These are phyloP conservation scores for Microtus pennsylvanicus DNA, from an alignment of 2,113 vertebrate genomes.

Conservation along the genomic window DNA sequence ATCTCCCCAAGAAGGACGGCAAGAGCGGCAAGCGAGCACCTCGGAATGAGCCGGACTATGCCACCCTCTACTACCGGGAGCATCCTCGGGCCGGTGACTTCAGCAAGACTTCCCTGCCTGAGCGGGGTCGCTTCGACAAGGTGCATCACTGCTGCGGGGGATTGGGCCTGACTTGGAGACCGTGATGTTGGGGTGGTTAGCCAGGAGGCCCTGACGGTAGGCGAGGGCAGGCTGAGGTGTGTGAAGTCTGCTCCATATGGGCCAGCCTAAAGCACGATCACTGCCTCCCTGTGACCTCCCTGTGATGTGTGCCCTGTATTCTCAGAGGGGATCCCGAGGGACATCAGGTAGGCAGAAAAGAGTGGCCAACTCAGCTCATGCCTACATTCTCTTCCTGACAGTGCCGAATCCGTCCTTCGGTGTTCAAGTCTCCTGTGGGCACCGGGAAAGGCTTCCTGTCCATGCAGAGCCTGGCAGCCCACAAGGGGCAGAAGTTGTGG, in stretches of 20 bases:
- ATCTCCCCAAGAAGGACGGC: constrained; percentile 93
- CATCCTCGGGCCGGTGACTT: constrained; percentile 93
- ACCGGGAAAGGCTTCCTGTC: constrained; percentile 94
- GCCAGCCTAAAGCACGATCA: not conserved
- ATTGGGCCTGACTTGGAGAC: fast-evolving
- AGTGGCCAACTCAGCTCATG: not conserved
- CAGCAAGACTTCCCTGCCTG: constrained; percentile 95
- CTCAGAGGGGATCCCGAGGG: not conserved
- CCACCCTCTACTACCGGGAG: constrained; percentile 92
- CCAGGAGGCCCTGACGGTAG: not conserved
- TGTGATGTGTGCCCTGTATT: not conserved
- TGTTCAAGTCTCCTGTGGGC: constrained; percentile 91
- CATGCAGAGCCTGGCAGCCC: constrained; percentile 94
- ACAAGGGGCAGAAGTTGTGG: constrained; percentile 93
- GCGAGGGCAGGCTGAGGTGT: fast-evolving
- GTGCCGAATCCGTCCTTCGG: constrained; percentile 94
- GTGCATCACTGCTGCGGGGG: constrained; percentile 79
- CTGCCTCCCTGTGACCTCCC: not conserved
- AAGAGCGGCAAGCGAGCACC: constrained; percentile 89
- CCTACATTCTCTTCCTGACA: constrained; percentile 77
- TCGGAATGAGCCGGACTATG: constrained; percentile 89
- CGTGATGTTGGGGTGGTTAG: fast-evolving
- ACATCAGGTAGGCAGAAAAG: not conserved
- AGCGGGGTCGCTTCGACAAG: constrained; percentile 96
- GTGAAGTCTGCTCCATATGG: not conserved